Evolutionary conservation across 2,113 vertebrate species (phyloP), one percentile per base, ranked within the genome.

Genomic region (Cyprinodon brontotheroides): DNA sequence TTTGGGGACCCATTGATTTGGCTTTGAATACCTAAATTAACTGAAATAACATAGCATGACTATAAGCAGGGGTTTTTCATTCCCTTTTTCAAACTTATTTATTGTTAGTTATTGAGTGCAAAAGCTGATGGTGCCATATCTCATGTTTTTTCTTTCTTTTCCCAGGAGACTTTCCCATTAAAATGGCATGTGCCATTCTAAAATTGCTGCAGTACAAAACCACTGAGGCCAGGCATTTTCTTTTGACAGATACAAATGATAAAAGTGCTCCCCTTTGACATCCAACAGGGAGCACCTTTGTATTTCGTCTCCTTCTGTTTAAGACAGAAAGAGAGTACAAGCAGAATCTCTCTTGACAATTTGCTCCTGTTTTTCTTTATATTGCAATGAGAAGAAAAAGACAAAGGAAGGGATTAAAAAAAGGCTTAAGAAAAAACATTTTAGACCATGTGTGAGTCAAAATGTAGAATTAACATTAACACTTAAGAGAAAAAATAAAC

Each of bases 171-270:
- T 9, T 13, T 36, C 22, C 20, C 61, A 64, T 59, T 69, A 12
- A 66, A 69, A 64, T 79, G 14, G 39, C 37, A 53, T 72, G 48
- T 70, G 59, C 47, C 11, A 3, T 38, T 72, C 70, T 87, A 61
- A 70, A 73, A 80, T 72, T 69, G 20, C 60, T 65, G 37, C 36
- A 68, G 70, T 76, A 84, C 70, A 77, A 71, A 60, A 41, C 81
- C 63, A 72, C 57, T n/a, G 83, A 77, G 77, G 76, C 70, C 50
- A 81, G 50, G 65, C 59, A 70, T 84, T 85, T 81, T 72, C 80
- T 80, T 79, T 68, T 78, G 83, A 85, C 69, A 41, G 78, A 82
- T 69, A 86, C 60, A 65, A 63, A 83, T 85, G 68, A 89, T 86
- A 77, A 85, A 88, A 79, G 67, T 59, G 47, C 66, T 75, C 68